Conservation (phyloP, 2,797 vertebrate genomes). For the Champsocephalus esox region DNA sequence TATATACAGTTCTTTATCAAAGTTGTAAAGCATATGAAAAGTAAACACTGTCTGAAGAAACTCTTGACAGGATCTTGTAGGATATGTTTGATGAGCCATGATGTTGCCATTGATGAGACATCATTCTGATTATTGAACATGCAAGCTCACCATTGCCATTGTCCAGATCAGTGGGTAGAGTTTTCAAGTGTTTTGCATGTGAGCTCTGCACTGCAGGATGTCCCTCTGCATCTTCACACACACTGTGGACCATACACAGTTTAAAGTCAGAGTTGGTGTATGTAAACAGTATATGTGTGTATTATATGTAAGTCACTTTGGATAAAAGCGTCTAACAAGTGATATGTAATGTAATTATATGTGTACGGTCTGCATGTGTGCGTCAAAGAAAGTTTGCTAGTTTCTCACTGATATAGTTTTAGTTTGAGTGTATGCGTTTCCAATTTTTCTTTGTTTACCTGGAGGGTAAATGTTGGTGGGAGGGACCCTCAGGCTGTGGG, state of each 20-base stretch:
- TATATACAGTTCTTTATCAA: neutral
- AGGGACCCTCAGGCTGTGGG: constrained; percentile 31
- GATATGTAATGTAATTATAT: too few relatives aligned
- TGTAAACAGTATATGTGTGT: neutral
- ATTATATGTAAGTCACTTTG: too few relatives aligned
- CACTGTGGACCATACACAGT: constrained; percentile 57
- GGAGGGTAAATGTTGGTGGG: constrained; percentile 50
- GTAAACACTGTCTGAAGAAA: constrained; percentile 5
- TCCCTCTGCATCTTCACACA: constrained; percentile 39
- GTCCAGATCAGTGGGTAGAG: constrained; percentile 20
- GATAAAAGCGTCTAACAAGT: too few relatives aligned
- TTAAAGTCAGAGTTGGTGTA: constrained; percentile 4
- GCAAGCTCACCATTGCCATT: constrained; percentile 59
- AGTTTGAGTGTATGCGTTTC: constrained; percentile 17
- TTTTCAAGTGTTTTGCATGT: constrained; percentile 40
- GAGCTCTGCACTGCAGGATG: constrained; percentile 31
- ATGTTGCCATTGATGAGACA: constrained; percentile 10
- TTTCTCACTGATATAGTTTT: neutral
- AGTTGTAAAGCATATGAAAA: constrained; percentile 17
- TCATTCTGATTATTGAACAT: constrained; percentile 8
- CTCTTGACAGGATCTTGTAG: neutral
- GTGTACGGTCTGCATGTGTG: neutral
- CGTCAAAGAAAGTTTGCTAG: neutral
- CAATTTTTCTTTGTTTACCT: constrained; percentile 45
- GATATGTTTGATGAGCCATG: constrained; percentile 10